Evolutionary conservation across 2,113 vertebrate genomes (phyloP).

Genomic region (Mesembrinibis cayennensis): DNA sequence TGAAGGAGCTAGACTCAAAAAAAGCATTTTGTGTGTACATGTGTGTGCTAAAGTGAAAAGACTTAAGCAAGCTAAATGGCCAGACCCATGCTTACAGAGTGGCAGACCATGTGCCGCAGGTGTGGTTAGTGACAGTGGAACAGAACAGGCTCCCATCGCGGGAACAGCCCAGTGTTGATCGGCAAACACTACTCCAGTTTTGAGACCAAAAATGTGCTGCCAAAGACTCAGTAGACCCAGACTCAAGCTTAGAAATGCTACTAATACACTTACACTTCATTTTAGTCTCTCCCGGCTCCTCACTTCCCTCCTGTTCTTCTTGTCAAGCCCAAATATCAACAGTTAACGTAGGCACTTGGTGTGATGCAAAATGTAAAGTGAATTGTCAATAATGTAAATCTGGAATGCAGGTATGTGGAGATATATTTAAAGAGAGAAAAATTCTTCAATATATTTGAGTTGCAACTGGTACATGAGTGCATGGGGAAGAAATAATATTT

Average conservation of each 20-base stretch:
- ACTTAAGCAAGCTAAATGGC: background rate
- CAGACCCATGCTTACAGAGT: rapidly evolving
- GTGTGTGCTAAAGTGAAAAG: background rate
- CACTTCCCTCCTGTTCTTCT: background rate
- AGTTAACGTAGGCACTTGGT: background rate
- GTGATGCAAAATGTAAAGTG: background rate
- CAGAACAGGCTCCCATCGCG: background rate
- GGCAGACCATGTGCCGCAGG: background rate
- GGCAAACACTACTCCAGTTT: background rate
- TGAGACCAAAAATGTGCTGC: background rate
- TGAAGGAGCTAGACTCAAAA: background rate
- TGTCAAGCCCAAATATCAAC: background rate
- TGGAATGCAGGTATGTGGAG: background rate
- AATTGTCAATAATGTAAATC: background rate
- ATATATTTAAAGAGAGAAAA: background rate
- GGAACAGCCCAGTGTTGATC: background rate
- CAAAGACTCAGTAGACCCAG: background rate
- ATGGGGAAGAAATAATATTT: background rate
- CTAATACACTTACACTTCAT: background rate
- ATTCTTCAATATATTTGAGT: background rate
- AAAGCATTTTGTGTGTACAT: background rate
- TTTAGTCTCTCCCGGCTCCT: background rate
- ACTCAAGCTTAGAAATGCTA: background rate
- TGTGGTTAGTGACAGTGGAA: background rate
- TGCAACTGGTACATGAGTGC: background rate